Conservation (phyloP, 2,888 invertebrate species). For the Acleris holmiana region DNA sequence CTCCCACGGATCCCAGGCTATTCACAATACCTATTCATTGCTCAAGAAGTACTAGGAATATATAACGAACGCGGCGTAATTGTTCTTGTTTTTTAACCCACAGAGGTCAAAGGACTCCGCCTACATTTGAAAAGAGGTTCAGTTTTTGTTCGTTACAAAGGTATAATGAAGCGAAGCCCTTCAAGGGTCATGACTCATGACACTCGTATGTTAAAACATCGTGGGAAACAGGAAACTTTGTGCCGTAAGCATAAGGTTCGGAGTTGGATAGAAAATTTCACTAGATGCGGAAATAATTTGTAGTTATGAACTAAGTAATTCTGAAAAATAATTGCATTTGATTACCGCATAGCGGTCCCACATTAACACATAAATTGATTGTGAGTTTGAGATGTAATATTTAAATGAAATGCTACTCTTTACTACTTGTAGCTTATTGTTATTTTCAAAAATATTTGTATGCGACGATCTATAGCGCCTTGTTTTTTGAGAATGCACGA, state of each 20-base stretch:
- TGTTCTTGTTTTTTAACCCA: constrained; percentile 30
- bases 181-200: constrained; percentile 3
- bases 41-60: constrained; percentile 32
- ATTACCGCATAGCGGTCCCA: too few species aligned
- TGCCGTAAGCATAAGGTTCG: not conserved
- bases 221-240: constrained; percentile 23
- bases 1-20: constrained; percentile 32
- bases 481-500: too few species aligned
- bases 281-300: too few species aligned
- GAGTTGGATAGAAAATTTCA: too few species aligned
- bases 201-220: not conserved
- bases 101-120: constrained; percentile 36
- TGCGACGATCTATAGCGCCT: too few species aligned
- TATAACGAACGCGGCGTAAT: constrained; percentile 33
- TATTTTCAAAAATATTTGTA: too few species aligned
- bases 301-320: too few species aligned
- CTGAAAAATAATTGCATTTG: too few species aligned
- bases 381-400: too few species aligned
- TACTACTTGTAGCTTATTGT: too few species aligned
- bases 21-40: constrained; percentile 36
- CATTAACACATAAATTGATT: too few species aligned
- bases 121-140: constrained; percentile 18
- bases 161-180: constrained; percentile 19
- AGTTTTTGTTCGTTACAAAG: constrained; percentile 18
- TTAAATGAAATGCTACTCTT: too few species aligned